A percentile compares a stretch with the other conserved stretches of the same genome.
Evolutionary conservation across 64 coral and sea anemone species (phyloP).

Genomic region (Porites australiensis): DNA sequence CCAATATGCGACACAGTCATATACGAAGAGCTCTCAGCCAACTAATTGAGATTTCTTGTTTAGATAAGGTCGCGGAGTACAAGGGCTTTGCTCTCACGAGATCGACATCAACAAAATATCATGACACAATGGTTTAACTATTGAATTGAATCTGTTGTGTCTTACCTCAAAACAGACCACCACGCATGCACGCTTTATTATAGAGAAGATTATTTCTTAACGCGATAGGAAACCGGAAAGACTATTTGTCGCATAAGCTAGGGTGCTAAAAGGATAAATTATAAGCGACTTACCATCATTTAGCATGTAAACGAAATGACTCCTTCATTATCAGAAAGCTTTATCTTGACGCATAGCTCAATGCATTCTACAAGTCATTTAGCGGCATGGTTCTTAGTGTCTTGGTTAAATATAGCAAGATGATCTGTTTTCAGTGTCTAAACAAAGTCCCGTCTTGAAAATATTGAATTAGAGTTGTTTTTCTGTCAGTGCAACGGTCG

Average conservation of each 20-base stretch:
- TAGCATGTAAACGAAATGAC: slow-evolving; percentile 32
- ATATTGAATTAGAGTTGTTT: not conserved
- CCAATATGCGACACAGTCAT: slow-evolving; percentile 23
- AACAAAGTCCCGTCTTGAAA: not conserved
- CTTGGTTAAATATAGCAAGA: slow-evolving; percentile 27
- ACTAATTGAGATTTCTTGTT: slow-evolving; percentile 32
- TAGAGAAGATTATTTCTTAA: slow-evolving; percentile 36
- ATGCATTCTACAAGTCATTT: slow-evolving; percentile 28
- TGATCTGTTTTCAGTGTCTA: not conserved
- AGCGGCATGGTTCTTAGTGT: slow-evolving; percentile 27
- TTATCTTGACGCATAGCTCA: slow-evolving; percentile 11
- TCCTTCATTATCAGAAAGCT: slow-evolving; percentile 11
- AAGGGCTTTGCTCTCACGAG: slow-evolving; percentile 5
- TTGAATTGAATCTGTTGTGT: not conserved
- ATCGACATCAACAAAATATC: slow-evolving; percentile 15
- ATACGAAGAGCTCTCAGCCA: not conserved
- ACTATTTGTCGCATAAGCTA: slow-evolving; percentile 20
- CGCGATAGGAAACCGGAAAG: slow-evolving; percentile 34
- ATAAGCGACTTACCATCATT: slow-evolving; percentile 53
- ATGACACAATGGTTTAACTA: not conserved
- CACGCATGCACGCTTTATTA: not conserved
- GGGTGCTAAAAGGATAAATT: slow-evolving; percentile 51
- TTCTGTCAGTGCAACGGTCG: not conserved
- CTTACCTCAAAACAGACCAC: not conserved
- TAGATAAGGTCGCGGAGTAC: slow-evolving; percentile 27